phyloP scores from a whole-genome alignment of 2,888 invertebrate genomes.

The Sarcophaga subvicina region DNA sequence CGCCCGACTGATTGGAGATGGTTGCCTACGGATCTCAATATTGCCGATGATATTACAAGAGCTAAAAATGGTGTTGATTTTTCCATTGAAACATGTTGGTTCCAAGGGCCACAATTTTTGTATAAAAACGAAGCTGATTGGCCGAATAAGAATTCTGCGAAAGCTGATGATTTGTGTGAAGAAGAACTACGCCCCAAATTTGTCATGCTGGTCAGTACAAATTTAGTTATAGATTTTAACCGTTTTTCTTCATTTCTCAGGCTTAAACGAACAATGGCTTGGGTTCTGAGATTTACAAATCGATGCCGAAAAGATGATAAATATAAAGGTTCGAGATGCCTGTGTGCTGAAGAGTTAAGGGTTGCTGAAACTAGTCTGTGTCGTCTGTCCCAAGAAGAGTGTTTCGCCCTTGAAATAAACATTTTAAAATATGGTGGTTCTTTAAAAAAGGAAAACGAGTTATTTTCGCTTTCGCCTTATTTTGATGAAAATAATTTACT shows the following conservation, averaged over 20 bases:
- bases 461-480: conserved; percentile 43
- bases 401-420: neutral
- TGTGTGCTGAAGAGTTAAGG: no score
- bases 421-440: neutral
- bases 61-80: conserved; percentile 2
- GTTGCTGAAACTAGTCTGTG: no score
- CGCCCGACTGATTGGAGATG: conserved; percentile 64
- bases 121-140: conserved; percentile 12
- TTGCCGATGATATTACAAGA: conserved; percentile 26
- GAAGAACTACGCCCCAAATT: conserved; percentile 5
- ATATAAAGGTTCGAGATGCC: no score
- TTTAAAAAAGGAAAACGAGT: neutral
- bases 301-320: no score
- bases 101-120: conserved; percentile 40
- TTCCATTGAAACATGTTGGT: conserved; percentile 2
- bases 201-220: neutral
- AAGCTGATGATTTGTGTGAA: neutral
- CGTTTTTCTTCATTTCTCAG: neutral
- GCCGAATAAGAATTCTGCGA: neutral
- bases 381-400: neutral
- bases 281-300: neutral
- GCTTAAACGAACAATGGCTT: conserved; percentile 1
- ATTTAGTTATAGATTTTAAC: neutral
- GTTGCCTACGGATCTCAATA: conserved; percentile 28
- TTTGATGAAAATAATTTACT: conserved; percentile 36